Percentiles rank a stretch among this genome's conserved stretches.
Conservation (phyloP, 2,888 invertebrate species). For the Eumerus sabulonum region DNA sequence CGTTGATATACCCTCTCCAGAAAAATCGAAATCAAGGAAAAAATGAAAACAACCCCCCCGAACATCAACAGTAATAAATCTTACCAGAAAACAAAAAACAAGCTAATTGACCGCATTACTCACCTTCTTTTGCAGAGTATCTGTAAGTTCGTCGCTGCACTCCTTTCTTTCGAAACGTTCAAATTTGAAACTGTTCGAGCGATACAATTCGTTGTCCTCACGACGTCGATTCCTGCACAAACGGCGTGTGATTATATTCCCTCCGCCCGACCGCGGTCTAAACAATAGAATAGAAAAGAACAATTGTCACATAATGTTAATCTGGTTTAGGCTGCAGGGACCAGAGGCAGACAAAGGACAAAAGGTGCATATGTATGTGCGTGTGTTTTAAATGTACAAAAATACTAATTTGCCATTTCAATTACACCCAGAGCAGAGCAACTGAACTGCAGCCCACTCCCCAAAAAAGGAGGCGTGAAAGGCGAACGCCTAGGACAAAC, state of each 20-base stretch:
- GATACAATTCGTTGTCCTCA: slow-evolving; percentile 90
- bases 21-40: too few relatives aligned
- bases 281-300: slow-evolving; percentile 1
- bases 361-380: slow-evolving; percentile 20
- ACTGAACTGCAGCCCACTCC: too few relatives aligned
- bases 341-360: neutral
- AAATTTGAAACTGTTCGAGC: slow-evolving; percentile 93
- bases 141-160: slow-evolving; percentile 83
- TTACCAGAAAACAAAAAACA: neutral
- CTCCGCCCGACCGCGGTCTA: slow-evolving; percentile 77
- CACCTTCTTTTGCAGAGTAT: slow-evolving; percentile 85
- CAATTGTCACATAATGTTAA: slow-evolving; percentile 9
- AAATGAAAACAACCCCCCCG: neutral
- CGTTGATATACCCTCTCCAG: neutral
- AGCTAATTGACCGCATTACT: slow-evolving; percentile 72
- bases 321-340: slow-evolving; percentile 5
- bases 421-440: too few relatives aligned
- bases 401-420: slow-evolving; percentile 49
- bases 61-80: neutral
- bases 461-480: slow-evolving; percentile 22
- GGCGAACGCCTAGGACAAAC: slow-evolving; percentile 25
- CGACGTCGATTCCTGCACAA: slow-evolving; percentile 86
- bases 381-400: too few relatives aligned
- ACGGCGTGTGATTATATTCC: slow-evolving; percentile 83
- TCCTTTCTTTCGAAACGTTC: slow-evolving; percentile 88